A percentile compares a stretch with the other conserved stretches of the same genome.
These are phyloP conservation scores for Chaetodon trifasciatus DNA, from an alignment of 2,797 vertebrate genomes.

Conservation along the genomic window DNA sequence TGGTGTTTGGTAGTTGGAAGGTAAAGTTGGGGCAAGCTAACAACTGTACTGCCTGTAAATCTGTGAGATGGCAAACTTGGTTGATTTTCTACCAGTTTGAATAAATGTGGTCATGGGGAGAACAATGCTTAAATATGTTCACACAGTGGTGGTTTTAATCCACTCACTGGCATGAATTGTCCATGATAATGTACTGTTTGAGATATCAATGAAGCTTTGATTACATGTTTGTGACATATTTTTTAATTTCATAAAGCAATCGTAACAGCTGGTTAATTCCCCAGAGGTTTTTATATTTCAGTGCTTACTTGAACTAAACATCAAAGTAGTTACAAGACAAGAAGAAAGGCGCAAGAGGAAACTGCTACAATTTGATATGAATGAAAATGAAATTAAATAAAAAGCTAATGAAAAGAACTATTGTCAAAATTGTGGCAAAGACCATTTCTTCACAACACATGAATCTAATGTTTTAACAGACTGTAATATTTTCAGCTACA, in stretches of 20 bases:
- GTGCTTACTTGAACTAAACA: neutral
- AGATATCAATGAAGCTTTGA: neutral
- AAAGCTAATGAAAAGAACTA: neutral
- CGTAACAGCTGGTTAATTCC: neutral
- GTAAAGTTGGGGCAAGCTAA: slow-evolving; percentile 5
- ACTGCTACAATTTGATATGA: neutral
- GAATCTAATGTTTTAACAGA: neutral
- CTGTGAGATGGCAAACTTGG: too few species aligned
- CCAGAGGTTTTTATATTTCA: neutral
- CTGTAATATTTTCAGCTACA: neutral
- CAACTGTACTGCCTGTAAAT: neutral
- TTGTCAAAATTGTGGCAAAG: neutral
- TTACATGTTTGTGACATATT: neutral
- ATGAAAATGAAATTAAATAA: neutral
- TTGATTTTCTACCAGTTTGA: slow-evolving; percentile 4
- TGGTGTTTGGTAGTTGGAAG: slow-evolving; percentile 13
- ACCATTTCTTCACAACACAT: neutral
- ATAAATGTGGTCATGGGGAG: neutral
- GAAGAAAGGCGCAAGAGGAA: neutral
- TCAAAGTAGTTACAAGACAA: neutral
- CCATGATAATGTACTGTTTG: neutral
- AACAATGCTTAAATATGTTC: neutral
- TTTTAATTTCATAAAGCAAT: neutral
- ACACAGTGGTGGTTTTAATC: neutral
- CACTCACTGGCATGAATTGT: slow-evolving; percentile 4